These are phyloP conservation scores for Amblyopsis hoosieri DNA, from an alignment of 2,797 vertebrate species.

Conservation along the genomic window DNA sequence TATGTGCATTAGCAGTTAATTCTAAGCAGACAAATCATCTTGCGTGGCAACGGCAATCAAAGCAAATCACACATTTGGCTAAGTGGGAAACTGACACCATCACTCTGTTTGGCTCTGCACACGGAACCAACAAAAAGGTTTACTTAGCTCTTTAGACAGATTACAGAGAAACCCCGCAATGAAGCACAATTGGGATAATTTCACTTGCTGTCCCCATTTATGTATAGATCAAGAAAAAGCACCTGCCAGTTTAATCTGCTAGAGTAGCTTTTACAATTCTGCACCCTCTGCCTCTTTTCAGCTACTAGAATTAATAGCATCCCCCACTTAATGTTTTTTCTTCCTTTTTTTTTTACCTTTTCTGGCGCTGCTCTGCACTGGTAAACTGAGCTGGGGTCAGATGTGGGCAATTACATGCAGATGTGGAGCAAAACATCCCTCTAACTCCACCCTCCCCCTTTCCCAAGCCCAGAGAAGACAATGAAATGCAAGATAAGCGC, in stretches of 20 bases:
- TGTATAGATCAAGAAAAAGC: slow-evolving; percentile 27
- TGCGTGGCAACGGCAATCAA: neutral
- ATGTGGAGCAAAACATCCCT: slow-evolving; percentile 51
- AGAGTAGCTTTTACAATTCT: slow-evolving; percentile 35
- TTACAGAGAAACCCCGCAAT: slow-evolving; percentile 1
- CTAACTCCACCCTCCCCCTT: slow-evolving; percentile 2
- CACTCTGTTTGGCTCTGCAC: neutral
- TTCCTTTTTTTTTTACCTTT: slow-evolving; percentile 4
- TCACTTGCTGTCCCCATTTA: slow-evolving; percentile 6
- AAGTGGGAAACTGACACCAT: neutral
- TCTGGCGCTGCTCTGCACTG: slow-evolving; percentile 38
- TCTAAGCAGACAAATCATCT: neutral
- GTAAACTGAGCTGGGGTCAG: slow-evolving; percentile 28
- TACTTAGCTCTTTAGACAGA: neutral
- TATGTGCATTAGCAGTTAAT: neutral
- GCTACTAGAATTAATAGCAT: slow-evolving; percentile 28
- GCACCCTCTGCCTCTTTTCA: slow-evolving; percentile 1
- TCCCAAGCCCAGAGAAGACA: slow-evolving; percentile 46
- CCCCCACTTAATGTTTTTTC: slow-evolving; percentile 19
- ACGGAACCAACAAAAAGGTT: neutral
- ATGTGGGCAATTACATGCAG: slow-evolving; percentile 54
- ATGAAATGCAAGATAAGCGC: slow-evolving; percentile 60
- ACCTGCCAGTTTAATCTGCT: slow-evolving; percentile 25
- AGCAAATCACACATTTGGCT: neutral
- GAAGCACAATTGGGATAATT: slow-evolving; percentile 23